Base-by-base conservation (phyloP, 2,113 vertebrate species). In the Cichladusa arquata region DNA sequence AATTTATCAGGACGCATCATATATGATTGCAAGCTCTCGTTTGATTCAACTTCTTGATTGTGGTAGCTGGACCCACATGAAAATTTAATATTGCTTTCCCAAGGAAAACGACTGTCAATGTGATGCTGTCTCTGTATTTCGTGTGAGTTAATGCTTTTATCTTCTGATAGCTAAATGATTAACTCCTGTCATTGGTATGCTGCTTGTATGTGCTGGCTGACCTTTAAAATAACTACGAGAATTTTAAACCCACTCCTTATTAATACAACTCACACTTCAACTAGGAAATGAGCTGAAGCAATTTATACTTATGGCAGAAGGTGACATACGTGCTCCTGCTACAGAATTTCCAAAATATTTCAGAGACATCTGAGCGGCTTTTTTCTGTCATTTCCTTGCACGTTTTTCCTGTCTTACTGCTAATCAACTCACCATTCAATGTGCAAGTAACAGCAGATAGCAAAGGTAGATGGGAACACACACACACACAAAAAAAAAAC, bases 291-390 rank as follows among this genome's bases (percentile, higher is more conserved):
- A 78, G 22, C 71, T 58, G 29, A 96, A 80, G 29, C 12, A 82
- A 72, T 61, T 91, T 50, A 31, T 80, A 44, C 5, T 29, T 74
- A 84, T 56, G 47, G 50, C 28, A 93, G 80, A 61, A 94, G 50
- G 18, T 57, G 81, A 76, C 53, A 50, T 58, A 76, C 0, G 4
- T 86, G 72, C 84, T 92, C 38, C 15, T 62, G 54, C 31, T 89
- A 57, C 67, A 91, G 34, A 90, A 57, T 87, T 95, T 92, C 86
- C 47, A 93, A 87, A 94, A 81, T 9, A 66, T 85, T 95, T 94
- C 62, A 83, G 72, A 86, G 57, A 92, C 71, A 91, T 73, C 20
- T 40, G 23, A 80, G 7, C 1, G 6, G 25, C 51, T 45, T 97
- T 90, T 95, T 47, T 87, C 23, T 33, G 67, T 64, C 5, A 33